phyloP scores from a whole-genome alignment of 1,140 invertebrate species.

The Piezodorus guildinii region DNA sequence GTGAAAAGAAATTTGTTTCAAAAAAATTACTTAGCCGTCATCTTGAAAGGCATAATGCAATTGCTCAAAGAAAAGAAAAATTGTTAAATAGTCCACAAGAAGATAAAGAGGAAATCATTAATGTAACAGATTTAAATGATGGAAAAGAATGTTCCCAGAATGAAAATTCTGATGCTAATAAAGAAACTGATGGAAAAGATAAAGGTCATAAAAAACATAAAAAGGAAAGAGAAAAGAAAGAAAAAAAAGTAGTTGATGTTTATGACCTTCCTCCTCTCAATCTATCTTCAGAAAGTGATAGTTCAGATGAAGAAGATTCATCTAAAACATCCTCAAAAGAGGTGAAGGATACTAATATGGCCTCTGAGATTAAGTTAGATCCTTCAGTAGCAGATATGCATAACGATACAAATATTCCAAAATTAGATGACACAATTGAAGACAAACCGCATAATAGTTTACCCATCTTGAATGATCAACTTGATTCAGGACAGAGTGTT shows the following conservation, averaged over 20 bases:
- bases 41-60: constrained; percentile 37
- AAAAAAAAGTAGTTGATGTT: constrained; percentile 41
- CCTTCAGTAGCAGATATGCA: not conserved
- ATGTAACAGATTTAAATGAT: constrained; percentile 31
- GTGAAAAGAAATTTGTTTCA: constrained; percentile 65
- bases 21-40: constrained; percentile 64
- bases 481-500: not conserved
- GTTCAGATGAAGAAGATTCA: constrained; percentile 47
- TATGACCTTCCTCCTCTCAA: constrained; percentile 66
- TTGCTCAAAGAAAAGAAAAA: constrained; percentile 17
- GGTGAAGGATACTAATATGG: not conserved
- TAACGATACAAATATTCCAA: not conserved
- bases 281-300: constrained; percentile 62
- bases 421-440: not conserved
- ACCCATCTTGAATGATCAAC: too few relatives aligned
- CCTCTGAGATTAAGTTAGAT: not conserved
- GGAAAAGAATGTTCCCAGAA: constrained; percentile 32
- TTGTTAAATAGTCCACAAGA: not conserved
- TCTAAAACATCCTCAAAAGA: constrained; percentile 7
- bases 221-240: constrained; percentile 29
- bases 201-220: constrained; percentile 26
- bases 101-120: constrained; percentile 30
- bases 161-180: constrained; percentile 31
- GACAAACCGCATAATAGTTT: not conserved
- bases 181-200: constrained; percentile 27